Evolutionary conservation across 2,888 invertebrate species (phyloP), one percentile per base, ranked within the genome.

Genomic region (Drosophila neonasuta): DNA sequence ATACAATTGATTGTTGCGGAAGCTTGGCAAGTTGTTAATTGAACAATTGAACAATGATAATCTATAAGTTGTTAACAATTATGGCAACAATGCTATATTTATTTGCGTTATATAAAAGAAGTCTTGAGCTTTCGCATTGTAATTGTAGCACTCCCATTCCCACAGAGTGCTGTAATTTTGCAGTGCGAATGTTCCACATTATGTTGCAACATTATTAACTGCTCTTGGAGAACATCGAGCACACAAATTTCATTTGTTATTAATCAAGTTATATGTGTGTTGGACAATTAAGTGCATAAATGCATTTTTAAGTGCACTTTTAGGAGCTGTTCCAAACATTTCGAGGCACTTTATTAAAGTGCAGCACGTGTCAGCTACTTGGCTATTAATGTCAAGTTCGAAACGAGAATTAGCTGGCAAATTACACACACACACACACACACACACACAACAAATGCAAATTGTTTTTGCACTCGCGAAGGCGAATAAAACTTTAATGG

Each of bases 301-400:
- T 71, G 68, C 68, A 71, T 48, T 49, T 58, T 58, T 32, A 57
- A 70, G 71, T 73, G 70, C 70, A 70, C n/a, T 45, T 51, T 57
- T 41, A 32, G 54, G n/a, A 17, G 58, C 48, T 52, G 49, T 32
- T 48, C 42, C n/a, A 41, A 50, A 49, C 46, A 49, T 39, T 44
- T 41, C 3, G 39, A 46, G 9, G 20, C 41, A 42, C 52, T 56
- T 59, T 69, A 80, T 79, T 77, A 60, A 68, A 81, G 68, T 67
- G 65, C 67, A 68, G 72, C 73, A 79, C 79, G 81, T 77, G 83
- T 63, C 55, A 56, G 51, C 56, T 64, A 60, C 68, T 71, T 81
- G 82, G 66, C 71, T 80, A 82, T 82, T 85, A 76, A 72, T 85
- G 81, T 85, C 81, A 82, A 82, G 81, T 82, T 82, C 85, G 73